Conservation (phyloP, 2,888 invertebrate genomes). For the Ophraella communa region DNA sequence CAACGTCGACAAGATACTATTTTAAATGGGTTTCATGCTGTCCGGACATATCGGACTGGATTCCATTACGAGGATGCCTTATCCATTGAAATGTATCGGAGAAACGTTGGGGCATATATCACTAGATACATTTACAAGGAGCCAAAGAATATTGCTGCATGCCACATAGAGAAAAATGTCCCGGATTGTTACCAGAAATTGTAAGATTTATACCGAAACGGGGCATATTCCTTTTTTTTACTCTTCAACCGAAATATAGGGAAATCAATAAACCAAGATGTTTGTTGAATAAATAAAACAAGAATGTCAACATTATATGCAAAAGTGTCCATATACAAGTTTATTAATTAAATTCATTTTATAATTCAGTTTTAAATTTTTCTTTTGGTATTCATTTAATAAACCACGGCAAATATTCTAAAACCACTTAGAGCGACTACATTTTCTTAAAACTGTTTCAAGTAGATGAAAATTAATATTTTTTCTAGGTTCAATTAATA, state of each 20-base stretch:
- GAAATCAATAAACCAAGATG: not conserved
- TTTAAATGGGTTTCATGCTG: conserved; percentile 40
- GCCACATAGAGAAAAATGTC: conserved; percentile 23
- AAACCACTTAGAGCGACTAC: too few species aligned
- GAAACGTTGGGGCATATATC: conserved; percentile 33
- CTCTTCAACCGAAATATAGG: not conserved
- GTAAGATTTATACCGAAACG: conserved; percentile 8
- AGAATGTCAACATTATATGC: too few species aligned
- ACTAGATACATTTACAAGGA: conserved; percentile 30
- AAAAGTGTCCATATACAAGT: too few species aligned
- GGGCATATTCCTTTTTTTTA: not conserved
- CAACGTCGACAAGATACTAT: conserved; percentile 39
- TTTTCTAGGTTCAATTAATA: too few species aligned
- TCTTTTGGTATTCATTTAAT: too few species aligned
- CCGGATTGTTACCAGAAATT: conserved; percentile 22
- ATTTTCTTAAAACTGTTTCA: too few species aligned
- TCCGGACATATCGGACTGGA: conserved; percentile 38
- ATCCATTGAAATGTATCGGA: conserved; percentile 39
- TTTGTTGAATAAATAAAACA: too few species aligned
- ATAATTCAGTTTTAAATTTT: too few species aligned
- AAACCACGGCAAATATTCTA: too few species aligned
- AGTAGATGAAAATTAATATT: too few species aligned
- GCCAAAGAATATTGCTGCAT: conserved; percentile 24
- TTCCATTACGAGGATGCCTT: conserved; percentile 38
- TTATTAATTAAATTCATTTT: too few species aligned